Conservation (phyloP, 2,888 invertebrate species). For the Rhyacophila evoluta region DNA sequence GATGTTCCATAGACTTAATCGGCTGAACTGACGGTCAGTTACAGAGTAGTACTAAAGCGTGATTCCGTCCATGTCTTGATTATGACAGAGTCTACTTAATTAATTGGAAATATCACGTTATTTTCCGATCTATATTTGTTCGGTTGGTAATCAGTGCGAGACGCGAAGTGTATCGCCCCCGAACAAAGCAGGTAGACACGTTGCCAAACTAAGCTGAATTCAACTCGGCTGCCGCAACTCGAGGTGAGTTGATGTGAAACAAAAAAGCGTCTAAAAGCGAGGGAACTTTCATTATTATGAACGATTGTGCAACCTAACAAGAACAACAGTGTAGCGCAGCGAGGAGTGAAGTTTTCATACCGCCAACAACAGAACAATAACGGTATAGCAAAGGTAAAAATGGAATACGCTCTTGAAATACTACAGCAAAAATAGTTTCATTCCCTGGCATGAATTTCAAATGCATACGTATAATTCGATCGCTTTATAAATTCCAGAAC, state of each 20-base stretch:
- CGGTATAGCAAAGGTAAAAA: not conserved
- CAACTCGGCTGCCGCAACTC: slow-evolving; percentile 48
- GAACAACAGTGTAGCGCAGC: not conserved
- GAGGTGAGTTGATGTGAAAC: slow-evolving; percentile 42
- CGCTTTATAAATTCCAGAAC: too few species aligned
- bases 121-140: slow-evolving; percentile 41
- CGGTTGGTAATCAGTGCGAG: slow-evolving; percentile 50
- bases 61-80: slow-evolving; percentile 29
- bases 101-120: slow-evolving; percentile 39
- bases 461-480: too few species aligned
- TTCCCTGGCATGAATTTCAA: too few species aligned
- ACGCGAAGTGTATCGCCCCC: slow-evolving; percentile 41
- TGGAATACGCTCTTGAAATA: not conserved
- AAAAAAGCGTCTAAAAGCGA: slow-evolving; percentile 49
- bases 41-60: not conserved
- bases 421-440: too few species aligned
- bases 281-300: slow-evolving; percentile 51
- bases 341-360: slow-evolving; percentile 20
- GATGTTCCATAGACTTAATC: too few species aligned
- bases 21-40: too few species aligned
- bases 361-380: not conserved
- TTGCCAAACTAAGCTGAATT: slow-evolving; percentile 44
- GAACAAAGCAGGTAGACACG: slow-evolving; percentile 27
- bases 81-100: slow-evolving; percentile 36
- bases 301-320: slow-evolving; percentile 43